Conservation (phyloP, 30 jellyfish, hydroid and myxozoan genomes). For the Haliclystus octoradiatus region DNA sequence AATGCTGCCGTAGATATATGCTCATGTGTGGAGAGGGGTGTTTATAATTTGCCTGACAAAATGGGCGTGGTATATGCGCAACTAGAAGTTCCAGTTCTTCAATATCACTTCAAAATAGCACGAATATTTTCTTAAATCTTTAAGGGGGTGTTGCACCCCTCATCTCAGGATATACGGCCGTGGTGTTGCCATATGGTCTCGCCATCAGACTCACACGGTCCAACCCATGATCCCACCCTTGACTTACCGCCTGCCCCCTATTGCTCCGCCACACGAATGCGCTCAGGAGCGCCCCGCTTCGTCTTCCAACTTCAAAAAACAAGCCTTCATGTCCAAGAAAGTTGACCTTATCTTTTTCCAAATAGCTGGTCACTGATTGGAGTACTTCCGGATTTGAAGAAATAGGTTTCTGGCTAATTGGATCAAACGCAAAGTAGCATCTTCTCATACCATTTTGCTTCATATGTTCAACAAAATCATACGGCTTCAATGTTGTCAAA, state of each 20-base stretch:
- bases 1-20: too few relatives aligned
- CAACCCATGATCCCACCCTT: not conserved
- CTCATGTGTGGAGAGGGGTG: too few relatives aligned
- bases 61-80: too few relatives aligned
- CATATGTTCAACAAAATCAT: constrained; percentile 48
- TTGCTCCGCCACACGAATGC: constrained; percentile 80
- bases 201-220: too few relatives aligned
- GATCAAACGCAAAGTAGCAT: constrained; percentile 52
- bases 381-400: constrained; percentile 26
- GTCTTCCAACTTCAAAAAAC: constrained; percentile 56
- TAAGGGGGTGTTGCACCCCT: too few relatives aligned
- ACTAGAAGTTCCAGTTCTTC: too few relatives aligned
- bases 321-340: constrained; percentile 66
- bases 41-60: too few relatives aligned
- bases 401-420: constrained; percentile 5
- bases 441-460: constrained; percentile 38
- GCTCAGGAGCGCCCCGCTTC: constrained; percentile 78
- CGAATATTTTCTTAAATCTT: too few relatives aligned
- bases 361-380: constrained; percentile 19
- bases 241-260: constrained; percentile 83
- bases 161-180: too few relatives aligned
- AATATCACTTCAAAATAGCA: too few relatives aligned
- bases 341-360: constrained; percentile 38
- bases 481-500: constrained; percentile 26
- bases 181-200: too few relatives aligned